Conservation (phyloP, 1,140 invertebrate genomes). For the Spodoptera litura region DNA sequence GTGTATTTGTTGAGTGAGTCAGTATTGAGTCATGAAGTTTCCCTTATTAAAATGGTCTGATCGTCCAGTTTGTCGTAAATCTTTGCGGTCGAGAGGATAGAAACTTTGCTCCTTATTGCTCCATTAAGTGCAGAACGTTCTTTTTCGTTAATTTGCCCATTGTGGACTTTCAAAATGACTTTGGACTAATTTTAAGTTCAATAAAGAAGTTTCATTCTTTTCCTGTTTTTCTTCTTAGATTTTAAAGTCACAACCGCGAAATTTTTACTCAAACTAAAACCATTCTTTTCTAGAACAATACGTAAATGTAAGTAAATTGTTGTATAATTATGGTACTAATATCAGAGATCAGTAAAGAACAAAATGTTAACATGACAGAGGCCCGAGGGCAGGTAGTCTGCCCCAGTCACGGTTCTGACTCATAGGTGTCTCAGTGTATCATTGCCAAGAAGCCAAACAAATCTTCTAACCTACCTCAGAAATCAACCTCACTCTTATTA, state of each 20-base stretch:
- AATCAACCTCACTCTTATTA: constrained; percentile 50
- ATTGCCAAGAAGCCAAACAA: constrained; percentile 61
- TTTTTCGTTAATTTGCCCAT: constrained; percentile 28
- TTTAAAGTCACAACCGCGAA: too few species aligned
- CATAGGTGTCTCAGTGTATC: constrained; percentile 70
- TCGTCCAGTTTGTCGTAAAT: constrained; percentile 52
- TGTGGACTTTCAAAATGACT: constrained; percentile 5
- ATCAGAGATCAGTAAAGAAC: constrained; percentile 12
- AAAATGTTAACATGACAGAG: constrained; percentile 22
- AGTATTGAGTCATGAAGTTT: constrained; percentile 52
- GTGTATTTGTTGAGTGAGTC: constrained; percentile 43
- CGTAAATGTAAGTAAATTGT: too few species aligned
- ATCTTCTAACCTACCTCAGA: constrained; percentile 33
- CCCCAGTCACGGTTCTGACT: constrained; percentile 62
- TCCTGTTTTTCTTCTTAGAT: too few species aligned
- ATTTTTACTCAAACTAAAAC: too few species aligned
- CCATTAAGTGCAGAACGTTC: constrained; percentile 21
- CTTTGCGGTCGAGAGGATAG: constrained; percentile 46
- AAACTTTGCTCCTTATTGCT: constrained; percentile 27
- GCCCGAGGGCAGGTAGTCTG: constrained; percentile 47
- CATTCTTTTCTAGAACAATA: too few species aligned
- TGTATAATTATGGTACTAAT: not conserved
- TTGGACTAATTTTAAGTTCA: not conserved
- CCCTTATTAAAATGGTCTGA: constrained; percentile 45
- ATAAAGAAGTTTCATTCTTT: not conserved